phyloP scores from a whole-genome alignment of 2,113 vertebrate species.

The Sardina pilchardus region DNA sequence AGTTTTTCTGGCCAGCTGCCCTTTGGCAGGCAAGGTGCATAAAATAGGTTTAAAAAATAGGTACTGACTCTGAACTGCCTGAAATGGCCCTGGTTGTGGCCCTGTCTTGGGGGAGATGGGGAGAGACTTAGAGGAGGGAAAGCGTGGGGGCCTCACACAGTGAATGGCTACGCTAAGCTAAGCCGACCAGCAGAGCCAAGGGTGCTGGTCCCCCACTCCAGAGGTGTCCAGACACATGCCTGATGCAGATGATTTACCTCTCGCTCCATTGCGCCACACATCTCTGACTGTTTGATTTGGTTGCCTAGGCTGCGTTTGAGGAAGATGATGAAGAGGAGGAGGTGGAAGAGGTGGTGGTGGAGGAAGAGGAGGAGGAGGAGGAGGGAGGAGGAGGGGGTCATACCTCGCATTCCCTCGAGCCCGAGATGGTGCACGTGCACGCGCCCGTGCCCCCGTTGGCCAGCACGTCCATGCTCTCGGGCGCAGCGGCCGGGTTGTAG shows the following conservation, averaged over 20 bases:
- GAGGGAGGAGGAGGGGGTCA: conserved; percentile 72
- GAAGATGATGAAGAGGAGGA: conserved; percentile 32
- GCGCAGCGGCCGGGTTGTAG: conserved; percentile 97
- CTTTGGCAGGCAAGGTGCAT: no score
- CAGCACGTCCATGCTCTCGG: conserved; percentile 95
- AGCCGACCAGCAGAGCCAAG: conserved; percentile 49
- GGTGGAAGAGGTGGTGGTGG: neutral
- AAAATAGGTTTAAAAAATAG: no score
- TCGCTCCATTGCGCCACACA: conserved; percentile 83
- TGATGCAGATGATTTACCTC: conserved; percentile 88
- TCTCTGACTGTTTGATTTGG: conserved; percentile 64
- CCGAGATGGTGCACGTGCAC: conserved; percentile 98
- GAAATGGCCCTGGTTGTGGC: no score
- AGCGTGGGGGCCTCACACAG: neutral
- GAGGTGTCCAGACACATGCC: conserved; percentile 53
- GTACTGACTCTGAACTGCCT: no score
- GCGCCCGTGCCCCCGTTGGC: conserved; percentile 96
- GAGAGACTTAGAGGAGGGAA: neutral
- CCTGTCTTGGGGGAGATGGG: no score
- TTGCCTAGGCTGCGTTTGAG: conserved; percentile 80
- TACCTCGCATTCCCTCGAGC: conserved; percentile 99
- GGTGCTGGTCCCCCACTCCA: conserved; percentile 56
- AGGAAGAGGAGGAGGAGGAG: conserved; percentile 38
- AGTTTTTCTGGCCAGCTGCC: no score
- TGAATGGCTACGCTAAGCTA: neutral